These are phyloP conservation scores for Silurus aristotelis DNA, from an alignment of 2,797 vertebrate species.

Conservation along the genomic window DNA sequence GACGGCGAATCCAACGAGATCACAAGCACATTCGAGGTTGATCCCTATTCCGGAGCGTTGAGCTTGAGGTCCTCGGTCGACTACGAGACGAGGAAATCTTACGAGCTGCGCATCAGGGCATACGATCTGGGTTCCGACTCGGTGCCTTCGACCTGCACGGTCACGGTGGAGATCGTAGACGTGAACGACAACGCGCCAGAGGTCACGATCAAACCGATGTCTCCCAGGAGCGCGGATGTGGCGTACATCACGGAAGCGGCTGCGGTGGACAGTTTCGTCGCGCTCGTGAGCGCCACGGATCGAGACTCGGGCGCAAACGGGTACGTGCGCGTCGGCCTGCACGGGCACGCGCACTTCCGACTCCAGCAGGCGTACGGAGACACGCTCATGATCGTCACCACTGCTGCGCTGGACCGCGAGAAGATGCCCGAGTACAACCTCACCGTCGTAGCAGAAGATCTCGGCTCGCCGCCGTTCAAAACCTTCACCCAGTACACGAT, in stretches of 20 bases:
- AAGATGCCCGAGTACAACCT: constrained; percentile 79
- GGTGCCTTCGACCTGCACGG: constrained; percentile 67
- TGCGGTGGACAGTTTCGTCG: constrained; percentile 77
- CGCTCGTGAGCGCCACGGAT: constrained; percentile 80
- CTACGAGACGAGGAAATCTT: constrained; percentile 69
- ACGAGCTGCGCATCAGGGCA: constrained; percentile 70
- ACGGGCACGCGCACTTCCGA: constrained; percentile 79
- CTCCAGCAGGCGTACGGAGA: constrained; percentile 80
- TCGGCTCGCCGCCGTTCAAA: constrained; percentile 74
- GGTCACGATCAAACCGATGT: constrained; percentile 77
- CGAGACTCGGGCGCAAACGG: constrained; percentile 80
- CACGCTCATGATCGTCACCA: constrained; percentile 80
- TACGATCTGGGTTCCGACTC: constrained; percentile 69
- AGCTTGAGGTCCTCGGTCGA: constrained; percentile 71
- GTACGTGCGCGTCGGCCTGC: constrained; percentile 75
- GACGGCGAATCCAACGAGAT: constrained; percentile 64
- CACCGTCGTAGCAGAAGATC: constrained; percentile 75
- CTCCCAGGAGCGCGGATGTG: constrained; percentile 71
- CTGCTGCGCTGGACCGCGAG: constrained; percentile 72
- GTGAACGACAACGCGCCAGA: constrained; percentile 80
- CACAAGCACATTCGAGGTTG: constrained; percentile 70
- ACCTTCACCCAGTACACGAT: constrained; percentile 77
- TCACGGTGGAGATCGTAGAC: constrained; percentile 72
- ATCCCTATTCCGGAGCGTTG: constrained; percentile 71
- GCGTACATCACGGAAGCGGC: constrained; percentile 79